These are phyloP conservation scores for Apostichopus japonicus DNA, from an alignment of 35 echinoderm and acorn worm genomes.

Conservation along the genomic window DNA sequence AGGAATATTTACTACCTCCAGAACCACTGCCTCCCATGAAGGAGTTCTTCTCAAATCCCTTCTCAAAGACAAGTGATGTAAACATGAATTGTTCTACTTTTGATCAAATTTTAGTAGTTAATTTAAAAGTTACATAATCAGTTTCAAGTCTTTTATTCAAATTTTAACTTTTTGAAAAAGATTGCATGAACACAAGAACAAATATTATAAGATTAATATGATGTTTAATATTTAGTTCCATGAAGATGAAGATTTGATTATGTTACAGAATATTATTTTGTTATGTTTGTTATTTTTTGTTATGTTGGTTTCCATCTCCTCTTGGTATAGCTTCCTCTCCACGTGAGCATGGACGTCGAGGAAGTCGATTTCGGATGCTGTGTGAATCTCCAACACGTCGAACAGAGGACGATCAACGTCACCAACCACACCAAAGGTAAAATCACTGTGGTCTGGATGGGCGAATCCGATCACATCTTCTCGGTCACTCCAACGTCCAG, in stretches of 20 bases:
- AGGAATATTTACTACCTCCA: conserved; percentile 66
- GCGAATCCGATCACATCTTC: conserved; percentile 68
- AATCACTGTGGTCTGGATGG: conserved; percentile 94
- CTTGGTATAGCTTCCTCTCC: conserved; percentile 60
- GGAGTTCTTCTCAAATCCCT: conserved; percentile 73
- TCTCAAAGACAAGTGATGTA: conserved; percentile 44
- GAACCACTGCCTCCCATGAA: conserved; percentile 70
- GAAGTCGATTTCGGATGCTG: conserved; percentile 90
- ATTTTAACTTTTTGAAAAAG: too few species aligned
- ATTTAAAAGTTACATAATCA: too few species aligned
- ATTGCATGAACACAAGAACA: too few species aligned
- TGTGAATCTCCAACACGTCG: conserved; percentile 63
- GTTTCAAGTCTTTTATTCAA: too few species aligned
- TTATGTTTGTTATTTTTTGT: background rate
- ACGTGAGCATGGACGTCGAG: conserved; percentile 82
- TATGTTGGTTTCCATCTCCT: background rate
- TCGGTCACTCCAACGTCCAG: conserved; percentile 69
- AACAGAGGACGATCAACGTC: conserved; percentile 85
- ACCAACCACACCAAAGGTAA: conserved; percentile 99
- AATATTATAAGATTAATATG: too few species aligned
- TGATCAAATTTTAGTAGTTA: too few species aligned
- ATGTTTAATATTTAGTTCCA: too few species aligned
- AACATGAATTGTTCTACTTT: too few species aligned
- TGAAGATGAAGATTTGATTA: too few species aligned
- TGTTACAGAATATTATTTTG: too few species aligned